These are phyloP conservation scores for Apodemus agrarius DNA, from an alignment of 2,797 vertebrate genomes.

Conservation along the genomic window DNA sequence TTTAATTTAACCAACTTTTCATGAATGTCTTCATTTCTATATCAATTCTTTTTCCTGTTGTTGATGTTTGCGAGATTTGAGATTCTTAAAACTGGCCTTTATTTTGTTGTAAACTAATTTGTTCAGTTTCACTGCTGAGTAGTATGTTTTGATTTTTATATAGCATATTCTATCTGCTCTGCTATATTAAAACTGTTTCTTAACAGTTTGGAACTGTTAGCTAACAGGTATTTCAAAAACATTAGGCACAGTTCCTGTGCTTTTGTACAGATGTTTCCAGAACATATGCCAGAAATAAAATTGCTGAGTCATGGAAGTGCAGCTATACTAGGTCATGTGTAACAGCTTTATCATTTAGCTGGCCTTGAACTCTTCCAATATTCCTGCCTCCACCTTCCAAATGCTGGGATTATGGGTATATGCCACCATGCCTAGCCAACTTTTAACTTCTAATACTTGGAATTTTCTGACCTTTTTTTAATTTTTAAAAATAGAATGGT, in stretches of 20 bases:
- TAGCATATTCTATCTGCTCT: background rate
- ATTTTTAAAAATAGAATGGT: background rate
- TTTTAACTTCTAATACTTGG: background rate
- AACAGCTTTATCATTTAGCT: background rate
- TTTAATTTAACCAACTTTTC: background rate
- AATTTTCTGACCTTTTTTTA: background rate
- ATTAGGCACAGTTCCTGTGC: background rate
- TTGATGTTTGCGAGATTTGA: background rate
- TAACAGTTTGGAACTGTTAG: background rate
- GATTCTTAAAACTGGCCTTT: background rate
- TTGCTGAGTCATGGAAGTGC: background rate
- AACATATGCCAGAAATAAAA: background rate
- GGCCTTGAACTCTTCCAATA: background rate
- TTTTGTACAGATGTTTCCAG: background rate
- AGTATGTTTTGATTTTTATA: background rate
- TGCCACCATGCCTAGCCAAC: background rate
- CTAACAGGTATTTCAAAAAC: background rate
- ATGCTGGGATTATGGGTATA: background rate
- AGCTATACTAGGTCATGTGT: background rate
- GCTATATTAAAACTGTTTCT: background rate
- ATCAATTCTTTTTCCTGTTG: background rate
- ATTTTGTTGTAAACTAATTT: background rate
- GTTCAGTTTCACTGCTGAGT: background rate
- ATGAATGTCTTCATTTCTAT: background rate
- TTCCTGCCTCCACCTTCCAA: background rate